phyloP scores from a whole-genome alignment of 2,797 vertebrate genomes.

The Bradypus variegatus region DNA sequence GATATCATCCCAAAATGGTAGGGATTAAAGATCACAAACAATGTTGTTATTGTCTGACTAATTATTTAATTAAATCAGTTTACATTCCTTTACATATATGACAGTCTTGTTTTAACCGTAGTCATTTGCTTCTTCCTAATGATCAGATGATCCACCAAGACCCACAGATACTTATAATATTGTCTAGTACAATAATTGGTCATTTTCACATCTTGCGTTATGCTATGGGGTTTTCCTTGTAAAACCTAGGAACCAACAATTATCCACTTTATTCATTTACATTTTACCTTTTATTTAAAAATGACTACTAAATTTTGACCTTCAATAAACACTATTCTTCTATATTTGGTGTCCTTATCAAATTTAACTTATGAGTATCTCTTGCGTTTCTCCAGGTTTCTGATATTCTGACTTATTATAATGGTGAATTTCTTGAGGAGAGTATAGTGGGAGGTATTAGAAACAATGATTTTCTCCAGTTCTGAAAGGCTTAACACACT shows the following conservation, averaged over 20 bases:
- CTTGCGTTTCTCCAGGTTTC: background rate
- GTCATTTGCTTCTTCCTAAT: background rate
- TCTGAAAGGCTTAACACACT: background rate
- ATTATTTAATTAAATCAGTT: background rate
- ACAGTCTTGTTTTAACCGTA: background rate
- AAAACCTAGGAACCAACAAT: background rate
- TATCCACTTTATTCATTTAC: background rate
- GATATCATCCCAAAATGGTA: background rate
- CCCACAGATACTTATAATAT: background rate
- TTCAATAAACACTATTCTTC: background rate
- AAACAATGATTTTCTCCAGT: background rate
- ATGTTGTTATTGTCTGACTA: background rate
- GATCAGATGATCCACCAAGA: background rate
- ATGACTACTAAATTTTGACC: background rate
- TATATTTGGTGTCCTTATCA: background rate
- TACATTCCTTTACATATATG: background rate
- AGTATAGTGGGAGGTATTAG: background rate
- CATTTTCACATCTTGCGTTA: conserved; percentile 1
- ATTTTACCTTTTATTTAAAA: background rate
- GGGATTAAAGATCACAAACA: background rate
- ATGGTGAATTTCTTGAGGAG: background rate
- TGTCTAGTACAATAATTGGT: background rate
- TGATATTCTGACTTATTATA: background rate
- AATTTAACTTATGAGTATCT: background rate
- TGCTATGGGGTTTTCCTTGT: background rate